phyloP scores from a whole-genome alignment of 2,797 vertebrate species.

The Apogon talboti region DNA sequence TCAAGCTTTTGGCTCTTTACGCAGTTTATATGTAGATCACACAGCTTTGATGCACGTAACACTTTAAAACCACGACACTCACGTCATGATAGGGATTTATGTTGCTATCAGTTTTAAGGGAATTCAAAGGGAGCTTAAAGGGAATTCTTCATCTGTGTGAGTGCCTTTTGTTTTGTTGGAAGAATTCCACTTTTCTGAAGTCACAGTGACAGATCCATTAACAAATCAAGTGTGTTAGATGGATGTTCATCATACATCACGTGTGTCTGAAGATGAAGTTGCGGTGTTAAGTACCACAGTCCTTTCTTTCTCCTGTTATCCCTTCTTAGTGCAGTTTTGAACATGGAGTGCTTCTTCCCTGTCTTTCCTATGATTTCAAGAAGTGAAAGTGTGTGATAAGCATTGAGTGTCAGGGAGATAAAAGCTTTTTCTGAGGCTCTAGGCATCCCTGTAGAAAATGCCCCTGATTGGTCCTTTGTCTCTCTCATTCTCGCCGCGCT shows the following conservation, averaged over 20 bases:
- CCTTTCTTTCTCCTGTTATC: conserved; percentile 12
- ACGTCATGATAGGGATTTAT: conserved; percentile 36
- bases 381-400: conserved; percentile 64
- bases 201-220: conserved; percentile 14
- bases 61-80: conserved; percentile 37
- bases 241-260: conserved; percentile 22
- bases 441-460: conserved; percentile 56
- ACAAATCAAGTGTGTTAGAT: conserved; percentile 18
- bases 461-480: conserved; percentile 67
- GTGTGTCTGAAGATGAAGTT: conserved; percentile 12
- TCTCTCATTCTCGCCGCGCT: conserved; percentile 59
- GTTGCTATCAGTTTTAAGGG: conserved; percentile 11
- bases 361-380: conserved; percentile 47
- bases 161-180: conserved; percentile 1
- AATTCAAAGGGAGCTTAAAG: conserved; percentile 7
- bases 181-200: conserved; percentile 7
- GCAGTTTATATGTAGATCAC: conserved; percentile 67
- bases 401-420: conserved; percentile 55
- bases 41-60: conserved; percentile 32
- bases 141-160: conserved; percentile 3
- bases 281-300: conserved; percentile 9
- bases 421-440: conserved; percentile 54
- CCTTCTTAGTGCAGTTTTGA: conserved; percentile 37
- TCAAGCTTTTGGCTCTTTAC: conserved; percentile 38
- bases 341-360: conserved; percentile 34